Evolutionary conservation across 2,113 vertebrate species (phyloP), one percentile per base, ranked within the genome.

Genomic region (Varanus salvator): DNA sequence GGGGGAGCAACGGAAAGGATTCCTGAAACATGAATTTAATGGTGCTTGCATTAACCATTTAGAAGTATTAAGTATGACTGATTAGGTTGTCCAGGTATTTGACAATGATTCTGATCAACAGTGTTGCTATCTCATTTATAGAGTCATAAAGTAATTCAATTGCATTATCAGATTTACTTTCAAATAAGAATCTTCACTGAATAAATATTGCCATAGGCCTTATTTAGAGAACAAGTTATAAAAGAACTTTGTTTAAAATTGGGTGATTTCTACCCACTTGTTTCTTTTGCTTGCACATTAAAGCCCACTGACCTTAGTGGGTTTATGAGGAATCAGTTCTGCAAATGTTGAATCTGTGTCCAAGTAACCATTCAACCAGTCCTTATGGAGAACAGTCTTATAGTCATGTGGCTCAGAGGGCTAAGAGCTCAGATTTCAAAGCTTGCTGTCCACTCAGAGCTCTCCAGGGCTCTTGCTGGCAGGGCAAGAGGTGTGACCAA

Each of bases 11-110:
- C 0, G 50, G 27, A 31, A 54, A 66, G 80, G 92, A 89, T 29
- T 48, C 90, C 69, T 89, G 82, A 81, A 88, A 90, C 84, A 92
- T 95, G 87, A 92, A 76, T 90, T 89, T 90, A 93, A 93, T 93
- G 91, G 88, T 86, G 80, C 88, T 92, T 93, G 84, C 80, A 90
- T 84, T 86, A 90, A 95, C 90, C 91, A 87, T 93, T 93, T 90
- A 92, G 91, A 96, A 57, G 27, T 48, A 0, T 91, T 93, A 93
- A 93, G 92, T 93, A 93, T 94, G 92, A 96, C 86, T 94, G 93
- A 84, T 60, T 31, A 86, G 50, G 14, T 31, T 72, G 15, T 6
- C n/a, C 9, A 23, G 23, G n/a, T 71, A 80, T 60, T 71, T 80
- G 15, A 69, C 23, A 57, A n/a, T 72, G 75, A 84, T 57, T 72